These are phyloP conservation scores for Epinephelus awoara DNA, from an alignment of 2,797 vertebrate species.

Conservation along the genomic window DNA sequence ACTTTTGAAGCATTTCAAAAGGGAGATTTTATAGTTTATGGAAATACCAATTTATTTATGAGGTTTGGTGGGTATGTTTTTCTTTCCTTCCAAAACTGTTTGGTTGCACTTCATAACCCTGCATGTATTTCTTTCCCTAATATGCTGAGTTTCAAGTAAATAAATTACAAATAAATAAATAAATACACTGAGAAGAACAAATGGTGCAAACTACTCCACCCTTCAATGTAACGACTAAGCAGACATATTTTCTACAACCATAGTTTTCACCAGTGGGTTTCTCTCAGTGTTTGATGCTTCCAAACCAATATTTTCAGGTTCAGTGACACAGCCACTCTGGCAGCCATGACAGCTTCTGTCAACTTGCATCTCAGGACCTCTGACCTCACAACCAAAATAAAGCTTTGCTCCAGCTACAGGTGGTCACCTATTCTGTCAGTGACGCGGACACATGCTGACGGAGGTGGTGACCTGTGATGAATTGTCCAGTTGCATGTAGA, in stretches of 20 bases:
- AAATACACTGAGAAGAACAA: neutral
- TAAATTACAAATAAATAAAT: constrained; percentile 1
- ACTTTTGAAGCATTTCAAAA: constrained; percentile 11
- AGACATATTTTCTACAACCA: constrained; percentile 14
- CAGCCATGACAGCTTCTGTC: constrained; percentile 64
- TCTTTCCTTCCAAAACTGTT: neutral
- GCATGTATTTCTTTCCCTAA: neutral
- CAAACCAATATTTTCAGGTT: constrained; percentile 69
- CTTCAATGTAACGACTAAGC: neutral
- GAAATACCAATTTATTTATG: neutral
- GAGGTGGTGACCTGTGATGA: constrained; percentile 74
- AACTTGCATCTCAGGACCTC: constrained; percentile 68
- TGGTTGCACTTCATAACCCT: neutral
- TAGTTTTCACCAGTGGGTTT: constrained; percentile 19
- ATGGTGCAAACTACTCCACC: neutral
- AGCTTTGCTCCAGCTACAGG: constrained; percentile 61
- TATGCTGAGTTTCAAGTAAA: neutral
- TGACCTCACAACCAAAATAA: constrained; percentile 75
- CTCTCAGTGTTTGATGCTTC: constrained; percentile 49
- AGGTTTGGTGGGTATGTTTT: neutral
- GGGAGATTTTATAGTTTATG: neutral
- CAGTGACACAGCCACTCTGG: constrained; percentile 52
- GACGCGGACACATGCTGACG: constrained; percentile 66
- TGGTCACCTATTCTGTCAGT: constrained; percentile 59
- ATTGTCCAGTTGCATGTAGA: constrained; percentile 27